Conservation (phyloP, 2,888 invertebrate species). For the Erynnis tages region DNA sequence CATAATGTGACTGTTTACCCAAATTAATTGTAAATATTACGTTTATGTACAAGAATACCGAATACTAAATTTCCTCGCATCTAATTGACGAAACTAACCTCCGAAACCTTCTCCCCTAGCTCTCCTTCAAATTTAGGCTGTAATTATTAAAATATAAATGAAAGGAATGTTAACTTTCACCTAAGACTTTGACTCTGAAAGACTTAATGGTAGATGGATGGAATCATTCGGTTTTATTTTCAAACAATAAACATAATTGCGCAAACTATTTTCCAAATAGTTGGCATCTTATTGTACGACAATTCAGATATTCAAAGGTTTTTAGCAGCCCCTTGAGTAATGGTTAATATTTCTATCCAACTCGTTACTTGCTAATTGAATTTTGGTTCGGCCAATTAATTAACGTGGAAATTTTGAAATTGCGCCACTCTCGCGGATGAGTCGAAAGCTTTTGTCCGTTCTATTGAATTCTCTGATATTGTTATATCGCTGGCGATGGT, state of each 20-base stretch:
- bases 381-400: slow-evolving; percentile 25
- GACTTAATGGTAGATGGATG: no score
- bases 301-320: not conserved
- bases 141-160: no score
- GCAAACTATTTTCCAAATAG: not conserved
- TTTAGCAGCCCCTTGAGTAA: slow-evolving; percentile 20
- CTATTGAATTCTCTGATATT: slow-evolving; percentile 6
- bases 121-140: no score
- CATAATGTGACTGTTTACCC: no score
- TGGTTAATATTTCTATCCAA: slow-evolving; percentile 26
- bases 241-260: not conserved
- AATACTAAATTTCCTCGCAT: no score
- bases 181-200: no score
- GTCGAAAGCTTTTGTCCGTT: slow-evolving; percentile 6
- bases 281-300: not conserved
- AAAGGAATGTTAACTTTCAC: no score
- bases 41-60: no score
- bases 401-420: slow-evolving; percentile 20
- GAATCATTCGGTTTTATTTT: no score
- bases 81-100: no score
- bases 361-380: slow-evolving; percentile 21
- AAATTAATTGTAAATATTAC: no score
- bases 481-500: not conserved
- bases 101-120: no score
- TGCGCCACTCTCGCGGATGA: not conserved